These are phyloP conservation scores for Siniperca obscura DNA, from an alignment of 2,797 vertebrate genomes.

Conservation along the genomic window DNA sequence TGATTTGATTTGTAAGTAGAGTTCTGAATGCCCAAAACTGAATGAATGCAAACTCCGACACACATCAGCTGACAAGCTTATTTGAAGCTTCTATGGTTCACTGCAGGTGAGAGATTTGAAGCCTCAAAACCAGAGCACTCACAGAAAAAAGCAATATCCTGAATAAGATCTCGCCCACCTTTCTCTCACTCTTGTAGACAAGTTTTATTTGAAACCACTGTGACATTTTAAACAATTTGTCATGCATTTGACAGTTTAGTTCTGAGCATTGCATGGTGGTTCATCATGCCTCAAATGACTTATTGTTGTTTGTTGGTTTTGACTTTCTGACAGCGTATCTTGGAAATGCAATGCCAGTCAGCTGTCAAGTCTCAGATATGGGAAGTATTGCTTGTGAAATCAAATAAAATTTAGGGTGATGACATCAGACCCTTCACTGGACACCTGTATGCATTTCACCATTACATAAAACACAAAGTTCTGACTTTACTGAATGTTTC, in stretches of 20 bases:
- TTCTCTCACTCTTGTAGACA: constrained; percentile 19
- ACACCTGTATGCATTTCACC: neutral
- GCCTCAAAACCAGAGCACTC: constrained; percentile 15
- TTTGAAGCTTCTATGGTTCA: constrained; percentile 30
- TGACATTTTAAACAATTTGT: constrained; percentile 4
- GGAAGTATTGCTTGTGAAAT: neutral
- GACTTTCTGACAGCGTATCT: constrained; percentile 8
- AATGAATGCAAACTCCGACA: constrained; percentile 15
- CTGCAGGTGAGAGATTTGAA: constrained; percentile 43
- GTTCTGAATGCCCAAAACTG: constrained; percentile 14
- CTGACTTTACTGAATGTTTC: neutral
- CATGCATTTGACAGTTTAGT: neutral
- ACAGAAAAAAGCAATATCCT: constrained; percentile 57
- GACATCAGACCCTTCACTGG: neutral
- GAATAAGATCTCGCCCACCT: constrained; percentile 18
- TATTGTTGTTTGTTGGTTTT: neutral
- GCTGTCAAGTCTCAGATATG: neutral
- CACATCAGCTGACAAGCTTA: constrained; percentile 33
- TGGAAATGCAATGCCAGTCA: neutral
- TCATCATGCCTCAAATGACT: neutral
- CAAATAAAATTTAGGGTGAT: neutral
- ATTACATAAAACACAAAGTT: neutral
- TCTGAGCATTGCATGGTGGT: neutral
- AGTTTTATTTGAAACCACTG: constrained; percentile 40
- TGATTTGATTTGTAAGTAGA: constrained; percentile 19